Evolutionary conservation across 2,888 invertebrate species (phyloP), one percentile per base, ranked within the genome.

Genomic region (Torymus auratus): DNA sequence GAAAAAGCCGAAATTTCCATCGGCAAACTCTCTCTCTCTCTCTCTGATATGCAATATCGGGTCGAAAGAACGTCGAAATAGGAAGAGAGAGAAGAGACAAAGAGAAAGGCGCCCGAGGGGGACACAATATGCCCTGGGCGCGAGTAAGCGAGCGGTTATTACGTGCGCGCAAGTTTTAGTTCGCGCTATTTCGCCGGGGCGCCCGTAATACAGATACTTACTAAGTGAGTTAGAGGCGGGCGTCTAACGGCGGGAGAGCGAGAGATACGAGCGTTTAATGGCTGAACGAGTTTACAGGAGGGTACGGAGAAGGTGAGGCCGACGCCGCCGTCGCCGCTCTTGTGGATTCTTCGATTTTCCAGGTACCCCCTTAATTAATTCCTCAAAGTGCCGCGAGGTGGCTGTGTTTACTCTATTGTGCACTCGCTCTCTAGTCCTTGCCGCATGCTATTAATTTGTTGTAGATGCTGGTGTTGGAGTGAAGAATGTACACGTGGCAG

Each of bases 151-250:
- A 41, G 64, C 62, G 70, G 77, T 77, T 77, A 77, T 77, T 77
- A 69, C 77, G 64, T 64, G 41, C 55, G 68, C 17, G 65, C 41
- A 77, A 77, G 77, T 77, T 77, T 77, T 77, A 69, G 70, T 69
- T 77, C 62, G 41, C 70, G 62, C 69, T 77, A 77, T 77, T 69
- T 77, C 62, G 68, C 68, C 41, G 28, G 28, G 2, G 14, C 28
- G 14, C 23, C 14, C 70, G 64, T 70, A 70, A 64, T 77, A 70
- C 56, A 76, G 69, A 76, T 77, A 70, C 77, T 77, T 70, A 41
- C 70, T 77, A 74, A 74, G 67, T 77, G 69, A 68, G 77, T 77
- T 77, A 77, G 62, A 70, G 68, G 55, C 68, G 60, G 68, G 55
- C 68, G 60, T 67, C 74, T 74, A 74, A 67, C 58, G 58, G 13